Evolutionary conservation across 2,888 invertebrate genomes (phyloP).

Genomic region (Machimus atricapillus): DNA sequence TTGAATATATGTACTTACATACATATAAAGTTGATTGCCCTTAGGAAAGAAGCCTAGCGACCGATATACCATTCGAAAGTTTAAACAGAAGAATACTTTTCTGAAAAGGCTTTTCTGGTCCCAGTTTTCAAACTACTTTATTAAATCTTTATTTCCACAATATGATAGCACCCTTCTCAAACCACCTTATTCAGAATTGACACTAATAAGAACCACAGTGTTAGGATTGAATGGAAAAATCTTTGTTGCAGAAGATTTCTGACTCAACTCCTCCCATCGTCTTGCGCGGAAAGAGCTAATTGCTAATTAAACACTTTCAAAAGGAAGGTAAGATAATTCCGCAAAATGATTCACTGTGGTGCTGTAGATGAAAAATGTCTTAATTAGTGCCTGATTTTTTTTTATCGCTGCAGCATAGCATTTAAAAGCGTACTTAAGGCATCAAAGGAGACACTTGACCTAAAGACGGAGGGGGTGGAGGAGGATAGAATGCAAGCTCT

Average conservation of each 20-base stretch:
- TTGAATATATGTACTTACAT: too few relatives aligned
- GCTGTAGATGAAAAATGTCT: not conserved
- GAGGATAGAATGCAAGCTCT: not conserved
- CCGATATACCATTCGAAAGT: too few relatives aligned
- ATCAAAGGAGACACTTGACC: constrained; percentile 21
- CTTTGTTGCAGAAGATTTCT: not conserved
- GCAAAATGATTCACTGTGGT: not conserved
- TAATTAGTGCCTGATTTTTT: constrained; percentile 1
- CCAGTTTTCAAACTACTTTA: not conserved
- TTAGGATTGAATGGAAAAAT: not conserved
- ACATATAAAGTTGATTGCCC: too few relatives aligned
- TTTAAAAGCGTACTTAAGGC: not conserved
- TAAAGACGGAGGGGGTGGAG: not conserved
- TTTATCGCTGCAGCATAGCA: not conserved
- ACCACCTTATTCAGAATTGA: not conserved
- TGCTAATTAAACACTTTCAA: not conserved
- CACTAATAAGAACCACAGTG: not conserved
- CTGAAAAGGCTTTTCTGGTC: too few relatives aligned
- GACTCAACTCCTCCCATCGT: not conserved
- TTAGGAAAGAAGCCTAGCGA: too few relatives aligned
- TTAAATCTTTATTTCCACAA: not conserved
- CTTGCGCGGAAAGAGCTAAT: not conserved
- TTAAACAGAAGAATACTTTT: too few relatives aligned
- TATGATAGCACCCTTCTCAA: not conserved
- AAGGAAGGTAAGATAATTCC: not conserved